Percentiles rank a stretch among this genome's conserved stretches.
phyloP scores from a whole-genome alignment of 2,888 invertebrate genomes.

The Drosophila diplacantha region DNA sequence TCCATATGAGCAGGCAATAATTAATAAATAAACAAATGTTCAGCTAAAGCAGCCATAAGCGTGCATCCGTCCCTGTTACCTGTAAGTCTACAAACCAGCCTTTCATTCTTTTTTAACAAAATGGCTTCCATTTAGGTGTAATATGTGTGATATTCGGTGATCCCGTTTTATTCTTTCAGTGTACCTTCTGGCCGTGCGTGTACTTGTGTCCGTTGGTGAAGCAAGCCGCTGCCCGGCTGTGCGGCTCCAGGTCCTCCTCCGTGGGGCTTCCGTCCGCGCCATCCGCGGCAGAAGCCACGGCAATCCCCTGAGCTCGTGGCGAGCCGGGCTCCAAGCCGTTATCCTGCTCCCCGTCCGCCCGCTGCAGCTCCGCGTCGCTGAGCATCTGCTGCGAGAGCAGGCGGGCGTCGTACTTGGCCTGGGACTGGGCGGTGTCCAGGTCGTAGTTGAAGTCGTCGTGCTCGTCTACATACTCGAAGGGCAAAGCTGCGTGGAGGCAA shows the following conservation, averaged over 20 bases:
- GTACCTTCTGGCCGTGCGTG: slow-evolving; percentile 78
- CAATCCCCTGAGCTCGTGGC: slow-evolving; percentile 21
- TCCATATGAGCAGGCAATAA: no score
- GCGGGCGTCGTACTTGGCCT: slow-evolving; percentile 77
- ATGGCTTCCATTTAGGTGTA: background rate
- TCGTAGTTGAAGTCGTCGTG: slow-evolving; percentile 76
- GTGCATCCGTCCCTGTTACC: background rate
- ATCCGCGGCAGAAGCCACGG: slow-evolving; percentile 19
- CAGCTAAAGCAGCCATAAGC: background rate
- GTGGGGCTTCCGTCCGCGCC: slow-evolving; percentile 24
- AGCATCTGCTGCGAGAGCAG: slow-evolving; percentile 76
- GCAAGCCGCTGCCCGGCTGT: slow-evolving; percentile 76
- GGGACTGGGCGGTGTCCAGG: slow-evolving; percentile 77
- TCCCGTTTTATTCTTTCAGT: background rate
- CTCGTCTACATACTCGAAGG: slow-evolving; percentile 76
- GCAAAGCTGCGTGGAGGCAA: slow-evolving; percentile 53
- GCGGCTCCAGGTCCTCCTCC: slow-evolving; percentile 70
- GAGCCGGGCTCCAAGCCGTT: slow-evolving; percentile 26
- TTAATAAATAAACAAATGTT: background rate
- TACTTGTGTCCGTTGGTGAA: slow-evolving; percentile 75
- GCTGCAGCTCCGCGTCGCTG: slow-evolving; percentile 63
- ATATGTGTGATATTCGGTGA: no score
- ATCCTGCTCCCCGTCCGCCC: slow-evolving; percentile 39
- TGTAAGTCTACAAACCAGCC: background rate
- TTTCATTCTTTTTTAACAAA: no score